A percentile compares a stretch with the other conserved stretches of the same genome.
These are phyloP conservation scores for Leiothrix lutea DNA, from an alignment of 2,113 vertebrate genomes.

Conservation along the genomic window DNA sequence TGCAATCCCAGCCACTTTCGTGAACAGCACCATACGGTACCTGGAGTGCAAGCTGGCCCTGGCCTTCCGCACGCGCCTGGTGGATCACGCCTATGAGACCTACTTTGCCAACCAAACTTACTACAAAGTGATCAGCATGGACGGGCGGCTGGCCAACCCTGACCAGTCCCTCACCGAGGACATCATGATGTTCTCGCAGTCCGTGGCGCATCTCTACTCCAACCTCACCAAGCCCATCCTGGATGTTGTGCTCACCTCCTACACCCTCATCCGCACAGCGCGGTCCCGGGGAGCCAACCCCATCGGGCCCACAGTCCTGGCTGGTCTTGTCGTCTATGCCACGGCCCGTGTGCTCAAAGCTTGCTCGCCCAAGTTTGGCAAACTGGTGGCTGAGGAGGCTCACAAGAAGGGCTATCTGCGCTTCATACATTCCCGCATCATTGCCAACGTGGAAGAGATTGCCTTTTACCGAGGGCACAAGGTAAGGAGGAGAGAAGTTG, in stretches of 20 bases:
- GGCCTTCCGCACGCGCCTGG: slow-evolving; percentile 93
- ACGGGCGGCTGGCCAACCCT: slow-evolving; percentile 91
- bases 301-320: slow-evolving; percentile 87
- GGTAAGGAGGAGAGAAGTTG: slow-evolving; percentile 73
- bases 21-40: slow-evolving; percentile 96
- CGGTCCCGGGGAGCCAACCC: slow-evolving; percentile 89
- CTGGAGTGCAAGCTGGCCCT: slow-evolving; percentile 94
- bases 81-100: slow-evolving; percentile 88
- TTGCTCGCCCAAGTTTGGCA: slow-evolving; percentile 94
- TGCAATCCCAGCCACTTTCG: slow-evolving; percentile 95
- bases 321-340: slow-evolving; percentile 90
- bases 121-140: slow-evolving; percentile 95
- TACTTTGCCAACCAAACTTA: slow-evolving; percentile 96
- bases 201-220: slow-evolving; percentile 95
- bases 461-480: slow-evolving; percentile 98
- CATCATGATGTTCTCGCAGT: slow-evolving; percentile 96
- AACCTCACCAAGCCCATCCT: slow-evolving; percentile 98
- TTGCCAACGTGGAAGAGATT: slow-evolving; percentile 96
- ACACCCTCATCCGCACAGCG: slow-evolving; percentile 92
- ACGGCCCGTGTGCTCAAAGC: slow-evolving; percentile 92
- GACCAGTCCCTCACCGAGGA: slow-evolving; percentile 98
- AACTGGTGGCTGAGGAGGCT: slow-evolving; percentile 95
- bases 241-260: slow-evolving; percentile 93
- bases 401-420: slow-evolving; percentile 92
- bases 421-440: slow-evolving; percentile 95